A percentile compares a stretch with the other conserved stretches of the same genome.
Conservation (phyloP, 2,113 vertebrate genomes). For the Salvelinus namaycush region DNA sequence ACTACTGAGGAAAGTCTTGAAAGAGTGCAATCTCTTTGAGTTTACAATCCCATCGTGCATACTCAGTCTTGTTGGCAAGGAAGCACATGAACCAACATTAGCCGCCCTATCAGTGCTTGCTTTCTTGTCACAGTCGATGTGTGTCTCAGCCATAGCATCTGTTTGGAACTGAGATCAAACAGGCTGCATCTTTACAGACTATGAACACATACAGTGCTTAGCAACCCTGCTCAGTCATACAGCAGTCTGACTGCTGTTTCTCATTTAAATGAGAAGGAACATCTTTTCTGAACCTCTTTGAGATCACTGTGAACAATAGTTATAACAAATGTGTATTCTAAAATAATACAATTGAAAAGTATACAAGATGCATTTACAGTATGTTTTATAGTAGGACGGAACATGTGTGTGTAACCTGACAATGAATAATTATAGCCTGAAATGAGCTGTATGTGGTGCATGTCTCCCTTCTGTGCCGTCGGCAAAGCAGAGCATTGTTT, state of each 20-base stretch:
- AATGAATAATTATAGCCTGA: slow-evolving; percentile 54
- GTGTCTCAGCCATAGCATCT: too few relatives aligned
- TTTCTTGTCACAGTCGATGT: too few relatives aligned
- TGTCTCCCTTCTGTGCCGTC: slow-evolving; percentile 69
- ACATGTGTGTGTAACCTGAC: slow-evolving; percentile 9
- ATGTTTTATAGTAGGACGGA: not conserved
- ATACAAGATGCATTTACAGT: not conserved
- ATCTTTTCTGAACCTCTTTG: too few relatives aligned
- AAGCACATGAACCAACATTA: not conserved
- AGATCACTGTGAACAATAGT: too few relatives aligned
- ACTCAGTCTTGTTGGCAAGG: not conserved
- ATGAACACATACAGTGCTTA: too few relatives aligned
- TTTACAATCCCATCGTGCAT: not conserved
- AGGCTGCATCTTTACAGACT: too few relatives aligned
- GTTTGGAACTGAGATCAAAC: too few relatives aligned
- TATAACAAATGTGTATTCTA: too few relatives aligned
- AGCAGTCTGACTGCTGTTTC: not conserved
- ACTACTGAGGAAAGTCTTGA: not conserved
- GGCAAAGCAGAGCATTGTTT: slow-evolving; percentile 88
- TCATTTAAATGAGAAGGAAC: too few relatives aligned
- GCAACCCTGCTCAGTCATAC: not conserved
- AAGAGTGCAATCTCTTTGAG: not conserved
- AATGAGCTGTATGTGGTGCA: slow-evolving; percentile 56
- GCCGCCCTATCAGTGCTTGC: too few relatives aligned
- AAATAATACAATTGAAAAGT: not conserved